Base-by-base conservation (phyloP, 2,113 vertebrate species). In the Melospiza georgiana region DNA sequence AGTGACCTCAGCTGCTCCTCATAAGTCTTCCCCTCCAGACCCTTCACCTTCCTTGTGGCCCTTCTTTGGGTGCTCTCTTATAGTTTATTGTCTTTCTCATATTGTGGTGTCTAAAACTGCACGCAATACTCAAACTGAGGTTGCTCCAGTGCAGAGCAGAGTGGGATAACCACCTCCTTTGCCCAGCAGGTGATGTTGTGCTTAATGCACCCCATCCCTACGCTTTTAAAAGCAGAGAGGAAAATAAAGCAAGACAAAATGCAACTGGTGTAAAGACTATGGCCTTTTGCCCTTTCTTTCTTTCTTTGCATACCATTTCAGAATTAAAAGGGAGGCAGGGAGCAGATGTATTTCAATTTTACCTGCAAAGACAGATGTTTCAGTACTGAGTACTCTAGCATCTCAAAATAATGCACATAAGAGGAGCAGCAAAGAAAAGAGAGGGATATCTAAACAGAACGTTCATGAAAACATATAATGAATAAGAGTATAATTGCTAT, bases 111-210 rank as follows among this genome's bases (percentile, higher is more conserved):
- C 22, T 43, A 24, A 52, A 74, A 44, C 37, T 37, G 22, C 22
- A 44, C 4, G 4, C 10, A 7, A 0, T 24, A 52, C 3, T 52
- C 19, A 37, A 52, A 12, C 3, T 33, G 33, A 44, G 12, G 5
- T 33, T 33, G 9, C 33, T 24, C 3, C 44, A 57, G 9, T 12
- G 9, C 11, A 28, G 30, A 55, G 21, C 5, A 25, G 59, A 51
- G 15, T 27, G 5, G 28, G 12, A 74, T 13, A 59, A 74, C 33
- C 8, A 18, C 10, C 9, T 65, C 59, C 58, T 66, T 20, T 51
- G 12, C 28, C 22, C 23, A 35, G 22, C 6, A 74, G 44, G 33
- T 27, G 18, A 44, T 44, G 10, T 10, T 73, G 10, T 23, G 27
- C 13, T 66, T 52, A 37, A 28, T 17, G 33, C 9, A 33, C 6